Evolutionary conservation across 2,797 vertebrate species (phyloP), one percentile per base, ranked within the genome.

Genomic region (Phyllotis vaccarum): DNA sequence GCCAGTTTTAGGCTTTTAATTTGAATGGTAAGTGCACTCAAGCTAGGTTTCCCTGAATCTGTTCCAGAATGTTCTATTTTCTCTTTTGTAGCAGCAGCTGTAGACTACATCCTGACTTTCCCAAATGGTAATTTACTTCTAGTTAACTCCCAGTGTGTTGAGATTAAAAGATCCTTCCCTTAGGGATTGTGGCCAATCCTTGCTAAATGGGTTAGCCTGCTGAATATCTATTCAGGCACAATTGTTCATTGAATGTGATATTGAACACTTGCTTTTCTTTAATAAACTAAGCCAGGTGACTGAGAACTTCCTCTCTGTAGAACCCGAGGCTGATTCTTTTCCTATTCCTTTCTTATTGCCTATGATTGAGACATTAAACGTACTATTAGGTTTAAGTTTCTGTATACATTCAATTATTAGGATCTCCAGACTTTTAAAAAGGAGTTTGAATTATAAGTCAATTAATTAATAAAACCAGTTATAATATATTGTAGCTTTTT

Each of bases 231-330:
- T 21, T 10, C 17, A 43, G 16, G 82, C 93, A 75, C 72, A 94
- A 74, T 89, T 72, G 62, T 83, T 97, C 91, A 86, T 91, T 66
- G 97, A 96, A 82, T 74, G 68, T 89, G 79, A 24, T 62, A 6
- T 80, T 78, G 81, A 86, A 81, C 79, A 46, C 11, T 95, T 97
- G 94, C 82, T 64, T 72, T 83, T 93, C 89, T 92, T 97, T 78
- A 86, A 93, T 95, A 78, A 72, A 78, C 81, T 46, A 75, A 93
- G 94, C 95, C 79, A 92, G 97, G 96, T 96, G 97, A 97, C 96
- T 93, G 89, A 72, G 49, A 68, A 96, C 68, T 93, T 76, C 46
- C 90, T 70, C 66, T 74, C 4, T 81, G 49, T 80, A 91, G 88
- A 89, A 79, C 58, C 82, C 96, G 66, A 43, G 78, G 70, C 1